Base-by-base conservation (phyloP, 2,113 vertebrate species). In the Pangasianodon hypophthalmus region DNA sequence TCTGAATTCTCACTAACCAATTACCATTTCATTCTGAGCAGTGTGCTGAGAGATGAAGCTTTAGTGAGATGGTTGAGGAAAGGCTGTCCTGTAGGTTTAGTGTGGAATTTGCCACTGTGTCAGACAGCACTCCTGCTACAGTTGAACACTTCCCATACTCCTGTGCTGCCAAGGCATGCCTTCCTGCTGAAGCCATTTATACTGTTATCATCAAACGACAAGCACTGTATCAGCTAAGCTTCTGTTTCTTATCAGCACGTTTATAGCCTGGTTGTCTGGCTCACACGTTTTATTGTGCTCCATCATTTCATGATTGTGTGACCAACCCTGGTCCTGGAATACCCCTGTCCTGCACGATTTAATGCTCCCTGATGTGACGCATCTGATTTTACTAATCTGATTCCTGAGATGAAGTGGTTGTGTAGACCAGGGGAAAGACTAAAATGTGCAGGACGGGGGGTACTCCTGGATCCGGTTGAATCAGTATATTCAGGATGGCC, bases 21-120 rank as follows among this genome's bases (percentile, higher is more conserved):
- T 84, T 24, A 32, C 10, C 62, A 18, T 62, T 44, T 46, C 5
- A 14, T 62, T 26, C 58, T 60, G 52, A 62, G 44, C 11, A 62
- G 37, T 58, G 37, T 60, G 21, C 1, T 46, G 24, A 62, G n/a
- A 84, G 5, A 60, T 18, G 13, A 44, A 14, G 11, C n/a, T 24
- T 21, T 85, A 32, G 50, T 62, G 50, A 54, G 48, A 19, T 52
- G 52, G 8, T 8, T 60, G 4, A 14, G 21, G 14, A 52, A 13
- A 37, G 84, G 16, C 50, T 75, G 7, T 56, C 48, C 32, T 89
- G 71, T 84, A 58, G 75, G 50, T 41, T 77, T 73, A 56, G 46
- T 90, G 90, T 77, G 92, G 90, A 90, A 91, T 92, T 75, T 92
- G 73, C 21, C 88, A 67, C 60, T 46, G n/a, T 41, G 41, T 41